phyloP scores from a whole-genome alignment of 2,888 invertebrate genomes.

The Syrista parreyssii region DNA sequence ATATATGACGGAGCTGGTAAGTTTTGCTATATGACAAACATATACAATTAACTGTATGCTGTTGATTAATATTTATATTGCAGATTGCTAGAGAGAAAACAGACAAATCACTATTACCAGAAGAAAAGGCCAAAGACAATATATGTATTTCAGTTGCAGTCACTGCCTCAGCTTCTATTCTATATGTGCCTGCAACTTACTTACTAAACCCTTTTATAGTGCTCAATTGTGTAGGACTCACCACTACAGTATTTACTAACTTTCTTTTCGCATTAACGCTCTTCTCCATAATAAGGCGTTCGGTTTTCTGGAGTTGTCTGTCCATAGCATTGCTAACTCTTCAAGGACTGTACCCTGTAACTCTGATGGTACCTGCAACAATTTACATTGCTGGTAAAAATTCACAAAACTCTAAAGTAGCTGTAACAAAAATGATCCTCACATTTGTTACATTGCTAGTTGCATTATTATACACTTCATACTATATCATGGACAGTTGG shows the following conservation, averaged over 20 bases:
- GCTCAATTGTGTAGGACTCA: constrained; percentile 87
- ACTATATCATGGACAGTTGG: constrained; percentile 73
- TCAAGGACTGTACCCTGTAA: constrained; percentile 85
- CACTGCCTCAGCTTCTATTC: constrained; percentile 35
- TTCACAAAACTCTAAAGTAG: constrained; percentile 68
- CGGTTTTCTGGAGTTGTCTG: constrained; percentile 72
- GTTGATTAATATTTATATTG: constrained; percentile 20
- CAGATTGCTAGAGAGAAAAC: constrained; percentile 48
- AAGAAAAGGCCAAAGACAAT: background rate
- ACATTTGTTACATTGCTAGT: constrained; percentile 70
- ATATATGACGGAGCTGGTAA: constrained; percentile 74
- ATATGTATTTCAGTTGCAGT: background rate
- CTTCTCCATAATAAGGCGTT: constrained; percentile 76
- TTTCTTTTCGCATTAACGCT: constrained; percentile 81
- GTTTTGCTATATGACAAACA: constrained; percentile 22
- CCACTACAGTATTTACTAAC: constrained; percentile 92
- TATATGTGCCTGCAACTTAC: constrained; percentile 82
- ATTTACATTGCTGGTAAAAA: constrained; percentile 75
- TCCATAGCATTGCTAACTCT: constrained; percentile 83
- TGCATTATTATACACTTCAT: constrained; percentile 73
- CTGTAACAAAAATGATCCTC: constrained; percentile 68
- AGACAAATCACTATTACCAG: constrained; percentile 27
- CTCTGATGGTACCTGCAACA: constrained; percentile 84
- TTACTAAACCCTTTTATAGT: constrained; percentile 91
- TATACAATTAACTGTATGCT: background rate